Evolutionary conservation across 2,888 invertebrate species (phyloP).

Genomic region (Mallateleia sp.): DNA sequence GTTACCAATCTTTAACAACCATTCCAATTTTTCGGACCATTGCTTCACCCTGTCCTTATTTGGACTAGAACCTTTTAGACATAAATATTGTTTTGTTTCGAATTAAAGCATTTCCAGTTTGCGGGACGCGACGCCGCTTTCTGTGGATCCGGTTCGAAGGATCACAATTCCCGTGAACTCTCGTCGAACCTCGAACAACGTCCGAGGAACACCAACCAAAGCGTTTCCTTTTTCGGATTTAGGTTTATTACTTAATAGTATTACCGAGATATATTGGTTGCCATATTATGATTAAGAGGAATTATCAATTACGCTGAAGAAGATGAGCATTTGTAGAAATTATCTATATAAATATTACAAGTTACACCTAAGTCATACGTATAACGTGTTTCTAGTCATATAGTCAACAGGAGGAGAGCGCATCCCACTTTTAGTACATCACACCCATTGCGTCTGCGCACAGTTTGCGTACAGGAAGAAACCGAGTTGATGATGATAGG

Average conservation of each 20-base stretch:
- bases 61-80: too few relatives aligned
- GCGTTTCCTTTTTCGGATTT: slow-evolving; percentile 41
- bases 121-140: slow-evolving; percentile 1
- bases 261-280: slow-evolving; percentile 70
- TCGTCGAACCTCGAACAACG: neutral
- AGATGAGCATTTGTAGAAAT: slow-evolving; percentile 73
- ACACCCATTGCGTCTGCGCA: slow-evolving; percentile 60
- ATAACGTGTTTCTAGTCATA: slow-evolving; percentile 89
- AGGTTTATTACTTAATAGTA: slow-evolving; percentile 63
- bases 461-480: slow-evolving; percentile 36
- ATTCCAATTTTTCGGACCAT: too few relatives aligned
- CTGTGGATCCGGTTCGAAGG: slow-evolving; percentile 36
- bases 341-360: slow-evolving; percentile 78
- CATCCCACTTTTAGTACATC: slow-evolving; percentile 71
- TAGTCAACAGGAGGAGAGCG: slow-evolving; percentile 78
- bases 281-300: slow-evolving; percentile 75
- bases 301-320: slow-evolving; percentile 58
- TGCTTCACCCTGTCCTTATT: too few relatives aligned
- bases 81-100: too few relatives aligned
- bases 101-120: neutral
- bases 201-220: slow-evolving; percentile 4
- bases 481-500: slow-evolving; percentile 4
- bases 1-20: too few relatives aligned
- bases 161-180: neutral
- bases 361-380: slow-evolving; percentile 86